Base-by-base conservation (phyloP, 2,888 invertebrate genomes). In the Drosophila acutilabella region DNA sequence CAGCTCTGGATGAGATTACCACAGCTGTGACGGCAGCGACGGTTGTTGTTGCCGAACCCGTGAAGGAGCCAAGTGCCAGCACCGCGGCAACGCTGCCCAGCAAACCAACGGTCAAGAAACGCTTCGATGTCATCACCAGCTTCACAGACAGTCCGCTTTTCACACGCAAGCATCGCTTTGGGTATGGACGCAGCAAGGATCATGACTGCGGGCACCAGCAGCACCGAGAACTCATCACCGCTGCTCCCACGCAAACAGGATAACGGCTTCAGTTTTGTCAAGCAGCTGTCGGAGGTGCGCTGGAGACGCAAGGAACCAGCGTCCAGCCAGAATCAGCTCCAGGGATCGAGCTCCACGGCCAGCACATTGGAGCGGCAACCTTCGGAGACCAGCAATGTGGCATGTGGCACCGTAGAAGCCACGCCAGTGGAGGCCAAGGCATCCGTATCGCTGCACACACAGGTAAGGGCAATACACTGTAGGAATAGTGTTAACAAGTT, bases 101-200 rank as follows among this genome's bases (percentile, higher is more conserved):
- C 42, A 87, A 84, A 48, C 62, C 84, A 4, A 59, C 86, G 36
- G 78, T 86, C 2, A 92, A 90, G 66, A 92, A 92, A 75, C 92
- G 91, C 67, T 90, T 92, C 58, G 92, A 93, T 86, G 92, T 92
- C 42, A 91, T 93, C 66, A 93, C 92, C 33, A 93, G 92, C 81
- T 93, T 92, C 67, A 92, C 92, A 11, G 92, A 93, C 62, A 93
- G 93, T 80, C 92, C 92, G 56, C 86, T 93, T 10, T 93, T 93
- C 62, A 92, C 92, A 38, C 89, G 93, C 41, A 93, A 93, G 66
- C 92, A 93, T 83, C 91, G 92, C 51, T 92, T 92, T 54, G 92
- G 92, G 11, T 89, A 83, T 61, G 86, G 92, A 36, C 88, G 84
- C 41, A 89, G 80, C 57, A 91, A 91, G 60, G 90, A 91, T 11